These are phyloP conservation scores for Dynastes maya DNA, from an alignment of 2,888 invertebrate genomes.

Conservation along the genomic window DNA sequence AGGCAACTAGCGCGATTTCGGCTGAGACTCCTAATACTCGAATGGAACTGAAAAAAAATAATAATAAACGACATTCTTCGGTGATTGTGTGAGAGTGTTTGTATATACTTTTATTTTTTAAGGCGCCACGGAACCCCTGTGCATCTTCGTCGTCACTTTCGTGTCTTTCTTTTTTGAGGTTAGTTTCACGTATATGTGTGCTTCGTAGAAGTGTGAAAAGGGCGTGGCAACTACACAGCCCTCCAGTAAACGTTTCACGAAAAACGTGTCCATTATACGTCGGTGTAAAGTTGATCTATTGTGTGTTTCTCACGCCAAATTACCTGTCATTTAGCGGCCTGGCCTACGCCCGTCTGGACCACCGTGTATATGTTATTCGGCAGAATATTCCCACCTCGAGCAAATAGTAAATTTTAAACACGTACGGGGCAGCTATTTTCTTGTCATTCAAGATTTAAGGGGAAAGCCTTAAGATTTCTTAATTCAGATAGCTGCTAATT, in stretches of 20 bases:
- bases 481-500: no score
- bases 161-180: neutral
- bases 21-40: neutral
- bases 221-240: slow-evolving; percentile 59
- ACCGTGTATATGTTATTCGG: slow-evolving; percentile 42
- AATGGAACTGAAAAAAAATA: slow-evolving; percentile 18
- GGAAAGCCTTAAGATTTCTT: no score
- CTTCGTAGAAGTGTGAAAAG: slow-evolving; percentile 61
- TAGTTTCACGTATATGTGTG: slow-evolving; percentile 17
- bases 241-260: slow-evolving; percentile 39
- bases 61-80: slow-evolving; percentile 37
- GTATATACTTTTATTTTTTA: slow-evolving; percentile 40
- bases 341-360: slow-evolving; percentile 56
- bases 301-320: slow-evolving; percentile 63
- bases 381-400: slow-evolving; percentile 20
- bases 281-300: slow-evolving; percentile 58
- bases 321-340: slow-evolving; percentile 64
- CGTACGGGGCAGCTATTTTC: neutral
- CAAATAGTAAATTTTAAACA: slow-evolving; percentile 4
- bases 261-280: slow-evolving; percentile 54
- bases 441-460: neutral
- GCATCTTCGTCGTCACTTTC: neutral
- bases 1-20: slow-evolving; percentile 37
- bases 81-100: slow-evolving; percentile 31
- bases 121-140: slow-evolving; percentile 42